phyloP scores from a whole-genome alignment of 2,797 vertebrate genomes.

The Babyrousa celebensis region DNA sequence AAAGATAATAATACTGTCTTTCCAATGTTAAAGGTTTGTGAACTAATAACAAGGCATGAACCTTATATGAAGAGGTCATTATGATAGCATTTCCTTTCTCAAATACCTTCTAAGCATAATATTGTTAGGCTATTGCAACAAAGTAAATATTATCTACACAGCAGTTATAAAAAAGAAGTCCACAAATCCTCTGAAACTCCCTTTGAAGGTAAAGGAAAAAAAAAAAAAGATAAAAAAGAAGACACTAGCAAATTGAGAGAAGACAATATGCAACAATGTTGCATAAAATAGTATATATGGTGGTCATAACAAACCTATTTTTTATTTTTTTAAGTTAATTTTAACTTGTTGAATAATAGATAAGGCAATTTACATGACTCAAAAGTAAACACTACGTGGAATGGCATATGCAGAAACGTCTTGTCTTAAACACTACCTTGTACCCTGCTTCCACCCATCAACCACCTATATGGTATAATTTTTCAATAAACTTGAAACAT shows the following conservation, averaged over 20 bases:
- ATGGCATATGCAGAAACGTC: background rate
- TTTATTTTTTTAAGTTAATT: background rate
- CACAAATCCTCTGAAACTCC: background rate
- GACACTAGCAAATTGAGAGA: background rate
- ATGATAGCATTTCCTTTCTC: background rate
- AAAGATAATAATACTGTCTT: background rate
- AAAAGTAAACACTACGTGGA: background rate
- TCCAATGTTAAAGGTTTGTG: background rate
- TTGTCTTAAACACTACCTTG: background rate
- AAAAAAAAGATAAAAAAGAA: background rate
- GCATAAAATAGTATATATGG: background rate
- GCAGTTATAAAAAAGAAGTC: background rate
- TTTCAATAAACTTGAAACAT: background rate
- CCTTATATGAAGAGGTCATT: background rate
- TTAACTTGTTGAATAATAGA: background rate
- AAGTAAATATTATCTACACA: background rate
- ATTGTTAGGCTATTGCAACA: background rate
- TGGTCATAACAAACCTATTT: background rate
- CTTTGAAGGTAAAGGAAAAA: background rate
- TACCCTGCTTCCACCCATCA: background rate
- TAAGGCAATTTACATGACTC: background rate
- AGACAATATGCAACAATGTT: background rate
- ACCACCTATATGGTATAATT: background rate
- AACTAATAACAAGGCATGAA: background rate
- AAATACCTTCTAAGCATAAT: background rate